Evolutionary conservation across 2,797 vertebrate species (phyloP).

Genomic region (Apodemus agrarius): DNA sequence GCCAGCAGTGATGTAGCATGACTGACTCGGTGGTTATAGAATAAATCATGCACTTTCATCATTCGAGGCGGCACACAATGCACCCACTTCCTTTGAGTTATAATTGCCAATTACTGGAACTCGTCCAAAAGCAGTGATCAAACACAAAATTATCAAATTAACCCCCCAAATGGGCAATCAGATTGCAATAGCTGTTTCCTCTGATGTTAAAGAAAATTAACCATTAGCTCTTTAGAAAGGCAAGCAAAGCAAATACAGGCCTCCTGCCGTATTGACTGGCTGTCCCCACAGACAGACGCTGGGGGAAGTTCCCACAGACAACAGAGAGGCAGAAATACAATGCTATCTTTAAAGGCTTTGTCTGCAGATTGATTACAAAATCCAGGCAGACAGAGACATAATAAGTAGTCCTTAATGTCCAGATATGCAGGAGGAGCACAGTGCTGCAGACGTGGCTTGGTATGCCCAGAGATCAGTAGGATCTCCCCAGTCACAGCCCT

Average conservation of each 20-base stretch:
- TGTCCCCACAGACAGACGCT: background rate
- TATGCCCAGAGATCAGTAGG: rapidly evolving
- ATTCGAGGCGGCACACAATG: background rate
- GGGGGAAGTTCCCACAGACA: background rate
- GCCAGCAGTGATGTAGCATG: background rate
- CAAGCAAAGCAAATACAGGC: background rate
- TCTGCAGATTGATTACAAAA: constrained; percentile 11
- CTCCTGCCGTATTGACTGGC: background rate
- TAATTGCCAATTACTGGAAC: constrained; percentile 16
- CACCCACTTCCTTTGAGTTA: background rate
- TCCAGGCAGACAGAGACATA: background rate
- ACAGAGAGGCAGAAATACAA: background rate
- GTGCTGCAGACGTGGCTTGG: rapidly evolving
- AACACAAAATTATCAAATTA: constrained; percentile 66
- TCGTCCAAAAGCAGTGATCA: constrained; percentile 54
- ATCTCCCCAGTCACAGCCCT: background rate
- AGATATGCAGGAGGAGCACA: background rate
- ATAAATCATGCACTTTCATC: background rate
- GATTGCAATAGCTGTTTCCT: constrained; percentile 12
- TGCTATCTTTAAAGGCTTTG: constrained; percentile 5
- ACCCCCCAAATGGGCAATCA: constrained; percentile 56
- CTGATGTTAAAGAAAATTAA: constrained; percentile 30
- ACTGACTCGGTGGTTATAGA: background rate
- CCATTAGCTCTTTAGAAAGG: constrained; percentile 27
- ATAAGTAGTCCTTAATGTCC: background rate